Conservation (phyloP, 2,113 vertebrate species). For the Heterotilapia buettikoferi region DNA sequence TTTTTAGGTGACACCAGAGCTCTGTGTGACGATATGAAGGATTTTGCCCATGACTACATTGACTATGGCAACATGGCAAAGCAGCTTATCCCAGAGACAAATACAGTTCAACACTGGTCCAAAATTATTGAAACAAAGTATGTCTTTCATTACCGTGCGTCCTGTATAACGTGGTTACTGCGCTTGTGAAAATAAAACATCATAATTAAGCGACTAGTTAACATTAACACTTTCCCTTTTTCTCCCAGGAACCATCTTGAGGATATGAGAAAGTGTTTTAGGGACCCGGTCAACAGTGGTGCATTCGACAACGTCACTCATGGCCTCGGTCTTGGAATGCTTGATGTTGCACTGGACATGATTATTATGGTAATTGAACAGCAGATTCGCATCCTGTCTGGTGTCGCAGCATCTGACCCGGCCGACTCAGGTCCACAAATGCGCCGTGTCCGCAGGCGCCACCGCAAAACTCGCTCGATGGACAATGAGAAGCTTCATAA, state of each 20-base stretch:
- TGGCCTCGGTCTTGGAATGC: constrained; percentile 72
- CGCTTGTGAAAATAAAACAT: background rate
- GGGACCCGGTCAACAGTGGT: constrained; percentile 64
- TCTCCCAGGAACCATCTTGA: constrained; percentile 71
- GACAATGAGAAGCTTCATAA: constrained; percentile 44
- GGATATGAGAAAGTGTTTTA: constrained; percentile 73
- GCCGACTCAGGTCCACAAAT: constrained; percentile 31
- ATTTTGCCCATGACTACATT: constrained; percentile 74
- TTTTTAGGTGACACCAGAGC: constrained; percentile 69
- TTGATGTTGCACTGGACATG: constrained; percentile 71
- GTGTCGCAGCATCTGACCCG: constrained; percentile 63
- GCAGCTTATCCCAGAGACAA: constrained; percentile 72
- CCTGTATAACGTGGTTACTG: background rate
- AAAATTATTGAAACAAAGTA: constrained; percentile 79
- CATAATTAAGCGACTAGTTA: background rate
- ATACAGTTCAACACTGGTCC: constrained; percentile 80
- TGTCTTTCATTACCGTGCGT: background rate
- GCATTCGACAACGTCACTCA: constrained; percentile 72
- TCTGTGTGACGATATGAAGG: constrained; percentile 74
- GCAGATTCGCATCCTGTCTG: constrained; percentile 74
- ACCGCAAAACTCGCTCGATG: constrained; percentile 40
- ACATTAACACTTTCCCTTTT: background rate
- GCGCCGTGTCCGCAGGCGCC: constrained; percentile 65
- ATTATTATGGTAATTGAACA: constrained; percentile 69
- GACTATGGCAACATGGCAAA: constrained; percentile 75